A percentile compares a stretch with the other conserved stretches of the same genome.
Conservation (phyloP, 2,797 vertebrate species). For the Cuculus canorus region DNA sequence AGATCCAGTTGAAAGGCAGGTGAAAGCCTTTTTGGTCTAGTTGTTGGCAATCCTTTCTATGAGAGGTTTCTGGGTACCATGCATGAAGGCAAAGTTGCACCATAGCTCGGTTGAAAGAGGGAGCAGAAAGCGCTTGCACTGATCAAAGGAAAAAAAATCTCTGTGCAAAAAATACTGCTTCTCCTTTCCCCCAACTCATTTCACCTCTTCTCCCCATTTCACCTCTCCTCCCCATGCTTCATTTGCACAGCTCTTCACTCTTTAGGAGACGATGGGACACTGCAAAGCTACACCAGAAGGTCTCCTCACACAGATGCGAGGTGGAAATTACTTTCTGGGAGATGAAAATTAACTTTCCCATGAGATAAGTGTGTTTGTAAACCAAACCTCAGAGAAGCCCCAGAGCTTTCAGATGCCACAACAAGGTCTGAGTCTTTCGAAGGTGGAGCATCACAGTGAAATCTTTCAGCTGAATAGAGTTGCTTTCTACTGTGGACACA, state of each 20-base stretch:
- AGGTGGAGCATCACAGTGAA: background rate
- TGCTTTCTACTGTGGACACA: background rate
- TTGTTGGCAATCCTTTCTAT: background rate
- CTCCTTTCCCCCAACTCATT: too few species aligned
- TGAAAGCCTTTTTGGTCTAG: background rate
- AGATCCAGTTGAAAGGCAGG: background rate
- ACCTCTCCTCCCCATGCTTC: background rate
- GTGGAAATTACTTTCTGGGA: background rate
- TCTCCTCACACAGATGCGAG: background rate
- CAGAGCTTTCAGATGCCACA: background rate
- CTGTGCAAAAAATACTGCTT: background rate
- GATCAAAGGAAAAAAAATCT: background rate
- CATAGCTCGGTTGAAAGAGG: background rate
- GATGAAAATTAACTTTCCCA: background rate
- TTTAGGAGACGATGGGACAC: background rate
- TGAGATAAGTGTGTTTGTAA: fast-evolving
- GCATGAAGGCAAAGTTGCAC: background rate
- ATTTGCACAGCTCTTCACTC: background rate
- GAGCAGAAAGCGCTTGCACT: background rate
- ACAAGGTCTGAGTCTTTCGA: background rate
- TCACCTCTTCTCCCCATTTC: background rate
- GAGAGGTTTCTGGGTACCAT: background rate
- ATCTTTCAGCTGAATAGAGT: background rate
- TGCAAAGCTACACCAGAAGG: background rate
- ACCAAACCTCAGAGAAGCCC: background rate